Conservation (phyloP, 1,140 invertebrate genomes). For the Solenopsis fugax region DNA sequence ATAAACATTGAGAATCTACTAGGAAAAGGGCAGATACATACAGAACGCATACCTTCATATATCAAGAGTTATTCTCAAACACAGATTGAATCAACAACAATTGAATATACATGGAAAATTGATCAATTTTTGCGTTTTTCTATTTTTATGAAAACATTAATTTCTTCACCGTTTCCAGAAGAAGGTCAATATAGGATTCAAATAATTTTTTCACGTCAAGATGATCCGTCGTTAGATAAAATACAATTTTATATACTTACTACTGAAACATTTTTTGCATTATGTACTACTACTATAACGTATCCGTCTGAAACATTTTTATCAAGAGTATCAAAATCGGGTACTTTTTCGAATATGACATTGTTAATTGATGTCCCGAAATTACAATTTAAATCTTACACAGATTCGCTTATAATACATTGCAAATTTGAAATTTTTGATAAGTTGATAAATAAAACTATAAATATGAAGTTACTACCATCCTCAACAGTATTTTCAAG, state of each 20-base stretch:
- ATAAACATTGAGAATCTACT: neutral
- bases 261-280: neutral
- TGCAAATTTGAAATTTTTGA: neutral
- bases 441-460: neutral
- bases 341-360: neutral
- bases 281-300: neutral
- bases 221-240: too few relatives aligned
- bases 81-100: neutral
- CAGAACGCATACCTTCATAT: neutral
- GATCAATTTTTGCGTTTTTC: neutral
- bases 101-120: neutral
- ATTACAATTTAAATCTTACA: neutral
- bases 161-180: neutral
- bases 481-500: too few relatives aligned
- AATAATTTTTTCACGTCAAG: too few relatives aligned
- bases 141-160: neutral
- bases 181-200: neutral
- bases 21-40: neutral
- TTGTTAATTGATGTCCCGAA: neutral
- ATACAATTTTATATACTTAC: neutral
- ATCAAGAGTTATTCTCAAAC: neutral
- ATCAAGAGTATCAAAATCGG: too few relatives aligned
- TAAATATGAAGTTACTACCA: neutral
- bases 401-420: neutral
- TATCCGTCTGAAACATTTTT: too few relatives aligned